Evolutionary conservation across 2,113 vertebrate genomes (phyloP), one percentile per base, ranked within the genome.

Genomic region (Saiga tatarica): DNA sequence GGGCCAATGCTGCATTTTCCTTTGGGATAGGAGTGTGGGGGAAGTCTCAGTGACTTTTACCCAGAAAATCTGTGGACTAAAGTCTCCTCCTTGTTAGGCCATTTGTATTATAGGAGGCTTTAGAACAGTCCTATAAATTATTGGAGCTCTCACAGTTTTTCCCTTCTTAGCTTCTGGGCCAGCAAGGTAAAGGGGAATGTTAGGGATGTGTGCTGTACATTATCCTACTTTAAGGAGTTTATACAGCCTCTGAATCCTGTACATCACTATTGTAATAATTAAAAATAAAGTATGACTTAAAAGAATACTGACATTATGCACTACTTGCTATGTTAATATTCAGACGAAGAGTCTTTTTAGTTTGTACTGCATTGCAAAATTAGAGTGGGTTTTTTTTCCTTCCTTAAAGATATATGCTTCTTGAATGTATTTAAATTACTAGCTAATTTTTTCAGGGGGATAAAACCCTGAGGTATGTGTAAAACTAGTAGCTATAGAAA

Each of bases 401-500:
- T 86, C 92, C 83, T 52, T 62, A 36, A 98, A 96, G 57, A 96
- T 89, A 33, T 90, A 57, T 60, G 33, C 62, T 95, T 98, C 98
- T 98, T 96, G 91, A 97, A 96, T 98, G 19, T 98, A 96, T 98
- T 99, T 98, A 98, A 98, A 99, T 99, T 97, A 98, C 95, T 98
- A 97, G 97, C 89, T 98, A 97, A 81, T 97, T 98, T 98, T 98
- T 98, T 89, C n/a, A 47, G 79, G 6, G 97, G 83, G 91, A 91
- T 62, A 85, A 82, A 79, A 47, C 97, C 99, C 95, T 3, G 93
- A 98, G 98, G 98, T 98, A 88, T 96, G 97, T 98, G 98, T 99
- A 98, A 99, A 99, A 98, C 98, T 98, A 98, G 98, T 98, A 98
- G 97, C 98, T 99, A 94, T 96, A 94, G 97, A 99, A 99, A 99